Evolutionary conservation across 2,797 vertebrate species (phyloP).

Genomic region (Pachyuromys duprasi): DNA sequence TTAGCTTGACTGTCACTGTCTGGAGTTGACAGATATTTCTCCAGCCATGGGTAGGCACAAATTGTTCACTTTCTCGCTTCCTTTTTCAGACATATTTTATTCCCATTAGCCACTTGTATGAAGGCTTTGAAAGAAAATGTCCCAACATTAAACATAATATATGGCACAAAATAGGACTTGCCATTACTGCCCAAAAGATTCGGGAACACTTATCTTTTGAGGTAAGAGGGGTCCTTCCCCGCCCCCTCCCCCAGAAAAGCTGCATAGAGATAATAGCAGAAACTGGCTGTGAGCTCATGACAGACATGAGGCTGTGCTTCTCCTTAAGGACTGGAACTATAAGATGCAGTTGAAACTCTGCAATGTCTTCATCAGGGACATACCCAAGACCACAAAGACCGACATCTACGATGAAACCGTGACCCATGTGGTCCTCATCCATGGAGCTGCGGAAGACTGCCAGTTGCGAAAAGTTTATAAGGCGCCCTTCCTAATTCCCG

Average conservation of each 20-base stretch:
- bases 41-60: neutral
- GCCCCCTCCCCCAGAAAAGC: neutral
- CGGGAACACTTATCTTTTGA: conserved; percentile 82
- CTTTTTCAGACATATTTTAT: conserved; percentile 84
- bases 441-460: conserved; percentile 84
- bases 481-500: conserved; percentile 84
- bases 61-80: conserved; percentile 36
- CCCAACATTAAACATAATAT: conserved; percentile 83
- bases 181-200: conserved; percentile 80
- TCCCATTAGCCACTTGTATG: conserved; percentile 77
- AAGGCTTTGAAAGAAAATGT: conserved; percentile 79
- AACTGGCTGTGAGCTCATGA: conserved; percentile 15
- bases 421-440: conserved; percentile 83
- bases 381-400: conserved; percentile 78
- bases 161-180: conserved; percentile 83
- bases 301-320: conserved; percentile 36
- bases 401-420: conserved; percentile 83
- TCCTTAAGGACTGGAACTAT: conserved; percentile 82
- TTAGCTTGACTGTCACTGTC: conserved; percentile 40
- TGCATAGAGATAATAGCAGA: neutral
- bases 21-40: neutral
- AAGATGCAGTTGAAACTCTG: conserved; percentile 81
- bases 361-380: conserved; percentile 78
- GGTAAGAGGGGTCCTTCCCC: conserved; percentile 62
- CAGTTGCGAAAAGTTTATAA: conserved; percentile 77